Conservation (phyloP, 2,113 vertebrate species). For the Lepisosteus oculatus region DNA sequence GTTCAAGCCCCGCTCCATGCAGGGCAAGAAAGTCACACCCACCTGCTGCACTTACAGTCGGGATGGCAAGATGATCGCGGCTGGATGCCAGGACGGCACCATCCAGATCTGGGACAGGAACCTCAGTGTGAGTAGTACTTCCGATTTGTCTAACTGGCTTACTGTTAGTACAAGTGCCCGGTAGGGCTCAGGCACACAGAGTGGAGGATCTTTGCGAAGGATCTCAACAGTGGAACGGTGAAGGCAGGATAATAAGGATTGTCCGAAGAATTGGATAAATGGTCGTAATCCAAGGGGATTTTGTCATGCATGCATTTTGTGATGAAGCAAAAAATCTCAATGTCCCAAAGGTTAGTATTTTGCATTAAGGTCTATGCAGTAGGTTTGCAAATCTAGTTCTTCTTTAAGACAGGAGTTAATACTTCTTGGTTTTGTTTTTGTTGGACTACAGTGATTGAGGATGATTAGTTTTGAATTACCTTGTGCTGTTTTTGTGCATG, state of each 20-base stretch:
- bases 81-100: conserved; percentile 91
- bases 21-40: conserved; percentile 89
- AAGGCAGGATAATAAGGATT: background rate
- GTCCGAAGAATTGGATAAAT: background rate
- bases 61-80: conserved; percentile 88
- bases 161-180: background rate
- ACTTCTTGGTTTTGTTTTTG: too few relatives aligned
- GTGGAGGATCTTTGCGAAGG: too few relatives aligned
- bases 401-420: too few relatives aligned
- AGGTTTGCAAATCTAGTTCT: too few relatives aligned
- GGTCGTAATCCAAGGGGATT: background rate
- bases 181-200: too few relatives aligned
- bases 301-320: background rate
- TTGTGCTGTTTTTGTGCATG: too few relatives aligned
- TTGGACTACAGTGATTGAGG: too few relatives aligned
- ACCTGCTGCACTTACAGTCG: conserved; percentile 89
- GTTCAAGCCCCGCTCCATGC: conserved; percentile 86
- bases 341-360: background rate
- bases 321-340: background rate
- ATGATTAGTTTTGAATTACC: too few relatives aligned
- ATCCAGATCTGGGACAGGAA: conserved; percentile 98
- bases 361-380: too few relatives aligned
- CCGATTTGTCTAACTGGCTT: background rate
- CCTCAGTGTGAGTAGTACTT: conserved; percentile 76
- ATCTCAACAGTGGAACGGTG: background rate